Evolutionary conservation across 2,113 vertebrate species (phyloP).

Genomic region (Neolamprologus brichardi): DNA sequence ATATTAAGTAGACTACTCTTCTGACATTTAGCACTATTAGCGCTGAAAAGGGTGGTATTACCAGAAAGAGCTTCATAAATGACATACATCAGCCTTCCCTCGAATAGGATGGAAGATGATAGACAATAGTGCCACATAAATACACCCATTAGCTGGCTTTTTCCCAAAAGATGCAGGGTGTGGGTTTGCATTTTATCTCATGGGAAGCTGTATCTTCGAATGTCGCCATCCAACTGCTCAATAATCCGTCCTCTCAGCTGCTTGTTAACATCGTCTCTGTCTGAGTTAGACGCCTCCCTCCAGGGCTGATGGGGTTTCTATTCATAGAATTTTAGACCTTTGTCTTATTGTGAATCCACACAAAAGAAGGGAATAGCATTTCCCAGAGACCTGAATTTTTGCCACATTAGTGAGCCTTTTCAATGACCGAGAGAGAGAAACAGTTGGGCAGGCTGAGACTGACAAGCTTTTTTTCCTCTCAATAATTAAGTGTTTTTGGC

Average conservation of each 20-base stretch:
- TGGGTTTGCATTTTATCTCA: background rate
- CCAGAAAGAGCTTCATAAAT: background rate
- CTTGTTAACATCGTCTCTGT: constrained; percentile 30
- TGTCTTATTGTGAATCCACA: constrained; percentile 31
- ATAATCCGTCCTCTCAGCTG: constrained; percentile 25
- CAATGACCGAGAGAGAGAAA: background rate
- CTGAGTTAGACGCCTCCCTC: constrained; percentile 21
- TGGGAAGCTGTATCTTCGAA: background rate
- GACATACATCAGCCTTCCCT: background rate
- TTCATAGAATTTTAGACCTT: constrained; percentile 41
- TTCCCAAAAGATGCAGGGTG: background rate
- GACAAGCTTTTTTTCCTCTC: background rate
- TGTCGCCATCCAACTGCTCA: background rate
- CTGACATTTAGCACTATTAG: background rate
- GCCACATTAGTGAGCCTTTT: constrained; percentile 6
- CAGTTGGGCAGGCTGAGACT: background rate
- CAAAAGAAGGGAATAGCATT: constrained; percentile 27
- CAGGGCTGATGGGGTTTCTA: constrained; percentile 36
- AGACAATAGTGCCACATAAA: background rate
- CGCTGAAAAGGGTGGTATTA: background rate
- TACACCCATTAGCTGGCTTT: background rate
- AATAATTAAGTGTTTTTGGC: constrained; percentile 8
- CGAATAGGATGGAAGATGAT: background rate
- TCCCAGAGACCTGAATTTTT: constrained; percentile 18
- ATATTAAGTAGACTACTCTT: background rate